Base-by-base conservation (phyloP, 2,797 vertebrate genomes). In the Catharus ustulatus region DNA sequence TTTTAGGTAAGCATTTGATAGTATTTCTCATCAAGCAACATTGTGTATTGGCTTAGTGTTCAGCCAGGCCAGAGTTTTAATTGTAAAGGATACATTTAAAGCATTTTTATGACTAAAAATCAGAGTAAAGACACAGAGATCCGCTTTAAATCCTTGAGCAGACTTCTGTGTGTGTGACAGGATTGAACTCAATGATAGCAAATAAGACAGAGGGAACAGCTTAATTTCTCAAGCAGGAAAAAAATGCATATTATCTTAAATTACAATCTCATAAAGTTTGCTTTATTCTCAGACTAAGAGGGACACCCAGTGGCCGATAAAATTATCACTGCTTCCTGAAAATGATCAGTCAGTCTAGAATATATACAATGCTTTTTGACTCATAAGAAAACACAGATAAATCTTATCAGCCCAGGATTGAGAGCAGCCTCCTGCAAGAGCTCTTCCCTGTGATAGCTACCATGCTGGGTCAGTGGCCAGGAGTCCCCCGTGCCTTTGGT, bases 251-350 rank as follows among this genome's bases (percentile, higher is more conserved):
- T 4, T 48, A 46, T 27, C 26, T 34, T 32, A 15, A 59, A 77
- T 27, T 5, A 18, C 18, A 21, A 5, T 15, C 32, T 9, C 3
- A 1, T 13, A 30, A 30, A 10, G 27, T 23, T 52, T 57, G 34
- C 42, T n/a, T 15, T 43, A 84, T 84, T 38, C 78, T 74, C 68
- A 63, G 78, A 3, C 38, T 36, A 22, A 85, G 72, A n/a, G 46
- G 23, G 93, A 87, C 96, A 83, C 76, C 93, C 62, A 45, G 94
- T 78, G 96, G 93, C 64, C 8, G 2, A 13, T 18, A 26, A 13
- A 71, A 69, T 64, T 26, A 89, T 36, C 24, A 18, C 4, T 26
- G 3, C n/a, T 79, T 40, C 74, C 63, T 43, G 48, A 46, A 58
- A 74, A 18, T 0, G 18, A 4, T 4, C 0, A 7, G 13, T 38